phyloP scores from a whole-genome alignment of 2,797 vertebrate genomes.

The Botia kubotai region DNA sequence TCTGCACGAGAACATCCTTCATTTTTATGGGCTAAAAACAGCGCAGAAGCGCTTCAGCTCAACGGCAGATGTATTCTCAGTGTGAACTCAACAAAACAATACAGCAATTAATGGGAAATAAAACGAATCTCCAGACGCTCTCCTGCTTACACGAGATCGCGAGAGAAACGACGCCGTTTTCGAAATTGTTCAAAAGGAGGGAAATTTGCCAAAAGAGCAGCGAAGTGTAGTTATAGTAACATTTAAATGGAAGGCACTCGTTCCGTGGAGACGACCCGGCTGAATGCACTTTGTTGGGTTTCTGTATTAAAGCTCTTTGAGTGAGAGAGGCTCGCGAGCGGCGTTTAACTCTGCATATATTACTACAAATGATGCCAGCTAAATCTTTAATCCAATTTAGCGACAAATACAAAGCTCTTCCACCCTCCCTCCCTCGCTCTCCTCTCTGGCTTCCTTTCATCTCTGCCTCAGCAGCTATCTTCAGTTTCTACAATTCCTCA shows the following conservation, averaged over 20 bases:
- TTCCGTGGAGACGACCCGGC: constrained; percentile 53
- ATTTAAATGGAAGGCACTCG: constrained; percentile 63
- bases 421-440: constrained; percentile 38
- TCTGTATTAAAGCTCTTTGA: constrained; percentile 52
- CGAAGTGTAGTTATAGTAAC: constrained; percentile 58
- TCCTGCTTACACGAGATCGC: constrained; percentile 69
- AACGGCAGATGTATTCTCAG: constrained; percentile 53
- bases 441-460: constrained; percentile 35
- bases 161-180: constrained; percentile 22
- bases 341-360: constrained; percentile 56
- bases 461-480: constrained; percentile 40
- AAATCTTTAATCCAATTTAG: constrained; percentile 56
- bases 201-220: constrained; percentile 61
- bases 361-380: constrained; percentile 52
- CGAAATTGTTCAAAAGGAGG: constrained; percentile 42
- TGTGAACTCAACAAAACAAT: constrained; percentile 66
- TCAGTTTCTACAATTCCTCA: constrained; percentile 39
- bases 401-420: constrained; percentile 51
- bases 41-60: constrained; percentile 1
- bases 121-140: constrained; percentile 78
- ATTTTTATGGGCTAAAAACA: constrained; percentile 8
- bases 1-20: background rate
- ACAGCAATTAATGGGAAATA: constrained; percentile 68
- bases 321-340: constrained; percentile 45
- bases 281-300: constrained; percentile 59